A percentile compares a stretch with the other conserved stretches of the same genome.
These are phyloP conservation scores for Discoglossus pictus DNA, from an alignment of 2,797 vertebrate genomes.

Conservation along the genomic window DNA sequence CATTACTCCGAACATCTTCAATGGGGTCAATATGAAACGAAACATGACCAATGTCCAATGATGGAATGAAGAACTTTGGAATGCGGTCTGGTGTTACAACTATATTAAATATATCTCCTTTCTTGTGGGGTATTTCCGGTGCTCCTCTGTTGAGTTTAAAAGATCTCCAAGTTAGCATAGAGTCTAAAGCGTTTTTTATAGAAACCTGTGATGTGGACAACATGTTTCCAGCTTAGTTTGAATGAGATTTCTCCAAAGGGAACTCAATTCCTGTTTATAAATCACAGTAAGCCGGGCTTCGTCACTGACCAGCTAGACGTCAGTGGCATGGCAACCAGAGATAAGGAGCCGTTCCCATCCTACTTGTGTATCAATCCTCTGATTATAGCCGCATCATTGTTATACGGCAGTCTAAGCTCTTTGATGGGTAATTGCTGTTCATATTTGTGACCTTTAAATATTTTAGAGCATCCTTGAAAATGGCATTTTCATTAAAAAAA, in stretches of 20 bases:
- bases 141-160: conserved; percentile 52
- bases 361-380: conserved; percentile 46
- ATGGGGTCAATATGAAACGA: conserved; percentile 41
- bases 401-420: conserved; percentile 53
- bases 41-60: conserved; percentile 55
- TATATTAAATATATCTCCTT: conserved; percentile 61
- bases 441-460: conserved; percentile 20
- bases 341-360: conserved; percentile 59
- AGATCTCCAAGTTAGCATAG: conserved; percentile 55
- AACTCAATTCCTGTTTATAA: conserved; percentile 61
- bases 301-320: conserved; percentile 53
- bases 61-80: conserved; percentile 65
- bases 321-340: conserved; percentile 66
- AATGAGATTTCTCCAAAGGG: conserved; percentile 49
- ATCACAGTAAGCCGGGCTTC: conserved; percentile 51
- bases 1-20: conserved; percentile 15
- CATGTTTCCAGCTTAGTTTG: conserved; percentile 53
- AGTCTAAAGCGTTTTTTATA: conserved; percentile 56
- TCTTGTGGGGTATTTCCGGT: conserved; percentile 49
- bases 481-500: conserved; percentile 4
- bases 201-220: conserved; percentile 54
- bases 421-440: conserved; percentile 49
- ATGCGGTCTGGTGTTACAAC: conserved; percentile 64
- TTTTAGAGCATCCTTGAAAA: conserved; percentile 8
- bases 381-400: conserved; percentile 54